A percentile compares a stretch with the other conserved stretches of the same genome.
These are phyloP conservation scores for Semicossyphus pulcher DNA, from an alignment of 2,113 vertebrate genomes.

Conservation along the genomic window DNA sequence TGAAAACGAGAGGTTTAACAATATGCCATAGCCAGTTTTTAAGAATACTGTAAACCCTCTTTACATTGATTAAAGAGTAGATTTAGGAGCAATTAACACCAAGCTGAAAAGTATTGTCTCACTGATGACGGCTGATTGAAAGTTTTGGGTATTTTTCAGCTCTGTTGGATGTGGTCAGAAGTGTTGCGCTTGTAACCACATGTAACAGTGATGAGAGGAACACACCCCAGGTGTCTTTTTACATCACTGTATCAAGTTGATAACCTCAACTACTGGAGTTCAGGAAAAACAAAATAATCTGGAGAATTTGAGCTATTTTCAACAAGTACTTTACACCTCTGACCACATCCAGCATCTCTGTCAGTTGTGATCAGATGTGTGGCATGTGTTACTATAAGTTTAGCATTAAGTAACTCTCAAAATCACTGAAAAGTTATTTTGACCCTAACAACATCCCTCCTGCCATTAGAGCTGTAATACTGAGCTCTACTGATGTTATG, in stretches of 20 bases:
- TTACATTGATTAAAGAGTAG: slow-evolving; percentile 1
- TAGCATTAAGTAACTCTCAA: slow-evolving; percentile 4
- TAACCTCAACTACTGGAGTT: slow-evolving; percentile 33
- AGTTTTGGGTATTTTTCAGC: slow-evolving; percentile 11
- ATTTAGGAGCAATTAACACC: background rate
- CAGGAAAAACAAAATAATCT: slow-evolving; percentile 21
- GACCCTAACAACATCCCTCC: background rate
- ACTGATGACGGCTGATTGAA: slow-evolving; percentile 25
- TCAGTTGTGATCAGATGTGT: background rate
- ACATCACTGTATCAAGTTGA: slow-evolving; percentile 11
- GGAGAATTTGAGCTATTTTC: background rate
- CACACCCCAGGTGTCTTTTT: background rate
- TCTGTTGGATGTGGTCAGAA: slow-evolving; percentile 19
- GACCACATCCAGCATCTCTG: background rate
- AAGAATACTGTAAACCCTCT: background rate
- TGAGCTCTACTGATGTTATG: slow-evolving; percentile 4
- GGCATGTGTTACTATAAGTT: background rate
- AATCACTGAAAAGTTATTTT: background rate
- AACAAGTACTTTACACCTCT: background rate
- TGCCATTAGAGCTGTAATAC: slow-evolving; percentile 20
- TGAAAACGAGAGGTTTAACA: slow-evolving; percentile 5
- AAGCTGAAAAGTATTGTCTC: slow-evolving; percentile 50
- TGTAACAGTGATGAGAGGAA: background rate
- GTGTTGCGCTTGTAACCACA: slow-evolving; percentile 10
- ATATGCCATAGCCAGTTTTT: background rate